Percentiles rank a stretch among this genome's conserved stretches.
These are phyloP conservation scores for Eulemur albifrons DNA, from an alignment of 2,797 vertebrate species.

Conservation along the genomic window DNA sequence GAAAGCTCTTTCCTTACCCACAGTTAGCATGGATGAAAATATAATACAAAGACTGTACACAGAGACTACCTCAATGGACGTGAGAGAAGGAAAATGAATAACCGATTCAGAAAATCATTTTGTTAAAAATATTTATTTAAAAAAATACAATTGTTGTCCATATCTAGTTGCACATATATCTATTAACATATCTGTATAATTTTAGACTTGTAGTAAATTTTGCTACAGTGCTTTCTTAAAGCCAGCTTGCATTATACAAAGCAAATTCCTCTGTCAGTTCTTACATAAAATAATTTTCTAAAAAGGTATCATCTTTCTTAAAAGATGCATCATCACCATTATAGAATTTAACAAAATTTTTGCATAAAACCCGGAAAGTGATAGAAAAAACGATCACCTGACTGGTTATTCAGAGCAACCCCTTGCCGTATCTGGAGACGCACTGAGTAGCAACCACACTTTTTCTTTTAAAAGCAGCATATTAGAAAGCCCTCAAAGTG, in stretches of 20 bases:
- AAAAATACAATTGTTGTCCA: constrained; percentile 88
- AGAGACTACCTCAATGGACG: not conserved
- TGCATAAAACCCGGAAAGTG: constrained; percentile 81
- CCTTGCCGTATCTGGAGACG: constrained; percentile 54
- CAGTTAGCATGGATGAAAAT: not conserved
- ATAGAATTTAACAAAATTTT: constrained; percentile 73
- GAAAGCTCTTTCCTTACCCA: not conserved
- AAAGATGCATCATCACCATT: constrained; percentile 78
- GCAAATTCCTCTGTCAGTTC: constrained; percentile 84
- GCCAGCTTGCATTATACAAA: constrained; percentile 84
- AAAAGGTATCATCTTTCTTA: constrained; percentile 72
- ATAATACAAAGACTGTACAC: not conserved
- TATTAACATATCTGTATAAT: constrained; percentile 82
- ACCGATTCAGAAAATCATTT: constrained; percentile 62
- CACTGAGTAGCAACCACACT: constrained; percentile 21
- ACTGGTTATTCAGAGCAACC: constrained; percentile 79
- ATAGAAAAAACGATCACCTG: constrained; percentile 78
- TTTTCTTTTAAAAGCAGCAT: constrained; percentile 50
- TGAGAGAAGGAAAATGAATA: not conserved
- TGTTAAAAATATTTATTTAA: constrained; percentile 90
- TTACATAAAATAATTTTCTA: constrained; percentile 83
- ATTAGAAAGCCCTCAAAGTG: constrained; percentile 59
- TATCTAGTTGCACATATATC: constrained; percentile 84
- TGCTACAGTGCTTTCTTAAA: constrained; percentile 84
- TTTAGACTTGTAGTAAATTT: constrained; percentile 79